Evolutionary conservation across 2,888 invertebrate species (phyloP), one percentile per base, ranked within the genome.

Genomic region (Drosophila hamatofila): DNA sequence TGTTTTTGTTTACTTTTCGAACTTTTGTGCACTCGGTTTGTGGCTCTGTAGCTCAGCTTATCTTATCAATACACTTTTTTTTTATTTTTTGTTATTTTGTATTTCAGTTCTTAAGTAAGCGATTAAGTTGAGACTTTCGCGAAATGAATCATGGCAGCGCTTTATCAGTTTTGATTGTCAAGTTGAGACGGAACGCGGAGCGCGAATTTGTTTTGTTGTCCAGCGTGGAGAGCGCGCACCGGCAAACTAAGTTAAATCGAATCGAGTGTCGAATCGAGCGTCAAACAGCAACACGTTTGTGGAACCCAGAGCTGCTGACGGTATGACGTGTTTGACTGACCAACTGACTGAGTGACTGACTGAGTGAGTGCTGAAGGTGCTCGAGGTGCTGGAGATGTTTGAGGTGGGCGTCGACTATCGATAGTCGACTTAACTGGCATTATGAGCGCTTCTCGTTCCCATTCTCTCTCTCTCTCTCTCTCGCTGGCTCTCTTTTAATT

Each of bases 391-490:
- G 42, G 72, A 69, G 70, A 27, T 60, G 64, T 11, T 33, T 44
- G 48, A 69, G 59, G 75, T 81, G 83, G 80, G 80, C 68, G 80
- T 66, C 48, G n/a, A 44, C 63, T 72, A 61, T 67, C 59, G 61
- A 56, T 73, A 59, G 59, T 49, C 62, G 61, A 72, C 83, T 89
- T 88, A 89, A 89, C 87, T 86, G 70, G 82, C 77, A 86, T 84
- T 86, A 77, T 82, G 76, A 64, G 75, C 62, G 62, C 35, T 78
- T 72, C 65, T 72, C 62, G 30, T 41, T 35, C 41, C 12, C 39
- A 27, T 30, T 23, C 52, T 39, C 48, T 55, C 12, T 3, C 18
- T 49, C 46, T 39, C 51, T 55, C 27, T 23, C 35, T 62, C 39
- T 27, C n/a, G 2, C 8, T 58, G 41, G 23, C 44, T 54, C 54